phyloP scores from a whole-genome alignment of 1,140 invertebrate genomes.

The Drosophila nannoptera region DNA sequence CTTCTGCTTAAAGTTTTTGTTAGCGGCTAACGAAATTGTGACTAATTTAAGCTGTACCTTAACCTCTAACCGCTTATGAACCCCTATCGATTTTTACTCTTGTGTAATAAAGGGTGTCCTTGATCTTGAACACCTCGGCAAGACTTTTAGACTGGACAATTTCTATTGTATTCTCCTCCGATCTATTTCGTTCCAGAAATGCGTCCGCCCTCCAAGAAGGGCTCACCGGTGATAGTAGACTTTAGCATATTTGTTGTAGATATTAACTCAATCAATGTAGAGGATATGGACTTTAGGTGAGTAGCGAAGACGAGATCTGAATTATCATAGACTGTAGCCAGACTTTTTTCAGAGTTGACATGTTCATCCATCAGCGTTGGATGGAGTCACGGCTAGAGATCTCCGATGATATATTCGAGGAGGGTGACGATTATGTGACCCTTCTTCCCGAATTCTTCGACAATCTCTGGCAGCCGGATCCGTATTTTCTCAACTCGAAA shows the following conservation, averaged over 20 bases:
- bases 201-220: slow-evolving; percentile 84
- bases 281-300: slow-evolving; percentile 92
- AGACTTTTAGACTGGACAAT: background rate
- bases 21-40: background rate
- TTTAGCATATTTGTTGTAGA: slow-evolving; percentile 90
- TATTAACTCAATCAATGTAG: slow-evolving; percentile 91
- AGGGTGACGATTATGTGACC: slow-evolving; percentile 88
- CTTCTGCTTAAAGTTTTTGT: background rate
- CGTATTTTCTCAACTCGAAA: slow-evolving; percentile 92
- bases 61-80: slow-evolving; percentile 36
- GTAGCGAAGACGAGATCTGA: background rate
- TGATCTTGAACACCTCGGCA: slow-evolving; percentile 52
- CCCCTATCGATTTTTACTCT: slow-evolving; percentile 61
- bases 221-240: slow-evolving; percentile 85
- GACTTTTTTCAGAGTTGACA: slow-evolving; percentile 85
- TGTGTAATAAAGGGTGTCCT: slow-evolving; percentile 57
- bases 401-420: slow-evolving; percentile 86
- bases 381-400: slow-evolving; percentile 86
- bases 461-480: slow-evolving; percentile 91
- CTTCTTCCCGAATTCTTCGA: slow-evolving; percentile 89
- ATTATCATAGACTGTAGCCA: slow-evolving; percentile 51
- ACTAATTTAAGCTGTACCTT: slow-evolving; percentile 36
- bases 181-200: slow-evolving; percentile 82
- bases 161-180: background rate
- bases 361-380: slow-evolving; percentile 91